These are phyloP conservation scores for Dendrocincla tyrannina DNA, from an alignment of 2,797 vertebrate genomes.

Conservation along the genomic window DNA sequence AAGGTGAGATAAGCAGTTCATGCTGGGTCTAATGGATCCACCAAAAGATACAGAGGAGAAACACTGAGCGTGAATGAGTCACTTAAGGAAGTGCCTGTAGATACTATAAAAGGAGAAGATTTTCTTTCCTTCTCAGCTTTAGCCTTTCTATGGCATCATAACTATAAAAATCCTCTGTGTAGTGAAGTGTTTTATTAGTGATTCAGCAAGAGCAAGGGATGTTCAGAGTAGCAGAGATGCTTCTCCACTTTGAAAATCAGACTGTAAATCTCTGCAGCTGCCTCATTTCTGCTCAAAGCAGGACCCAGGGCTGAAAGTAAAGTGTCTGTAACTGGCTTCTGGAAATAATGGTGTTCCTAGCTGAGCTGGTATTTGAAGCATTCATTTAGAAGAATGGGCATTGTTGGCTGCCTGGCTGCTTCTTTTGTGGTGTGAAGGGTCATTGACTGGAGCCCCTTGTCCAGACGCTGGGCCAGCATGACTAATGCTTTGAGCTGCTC, in stretches of 20 bases:
- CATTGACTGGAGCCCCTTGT: background rate
- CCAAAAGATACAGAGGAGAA: background rate
- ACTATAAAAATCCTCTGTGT: background rate
- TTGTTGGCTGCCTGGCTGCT: background rate
- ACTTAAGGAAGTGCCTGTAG: background rate
- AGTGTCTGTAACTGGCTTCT: background rate
- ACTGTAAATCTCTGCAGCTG: background rate
- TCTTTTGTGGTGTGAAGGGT: background rate
- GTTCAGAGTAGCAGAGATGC: background rate
- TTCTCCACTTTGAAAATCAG: background rate
- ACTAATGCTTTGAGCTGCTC: background rate
- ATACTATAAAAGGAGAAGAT: background rate
- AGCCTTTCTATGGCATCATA: background rate
- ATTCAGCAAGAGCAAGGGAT: background rate
- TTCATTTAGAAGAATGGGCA: slow-evolving; percentile 13
- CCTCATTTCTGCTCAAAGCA: background rate
- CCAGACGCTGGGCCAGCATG: background rate
- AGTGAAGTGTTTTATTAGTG: background rate
- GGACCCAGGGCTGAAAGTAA: background rate
- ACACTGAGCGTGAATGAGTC: background rate
- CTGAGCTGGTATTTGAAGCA: background rate
- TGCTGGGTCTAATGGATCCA: background rate
- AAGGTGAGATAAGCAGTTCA: background rate
- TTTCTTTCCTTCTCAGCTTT: background rate
- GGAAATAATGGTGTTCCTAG: background rate